Evolutionary conservation across 2,888 invertebrate species (phyloP).

Genomic region (Chymomyza procnemis): DNA sequence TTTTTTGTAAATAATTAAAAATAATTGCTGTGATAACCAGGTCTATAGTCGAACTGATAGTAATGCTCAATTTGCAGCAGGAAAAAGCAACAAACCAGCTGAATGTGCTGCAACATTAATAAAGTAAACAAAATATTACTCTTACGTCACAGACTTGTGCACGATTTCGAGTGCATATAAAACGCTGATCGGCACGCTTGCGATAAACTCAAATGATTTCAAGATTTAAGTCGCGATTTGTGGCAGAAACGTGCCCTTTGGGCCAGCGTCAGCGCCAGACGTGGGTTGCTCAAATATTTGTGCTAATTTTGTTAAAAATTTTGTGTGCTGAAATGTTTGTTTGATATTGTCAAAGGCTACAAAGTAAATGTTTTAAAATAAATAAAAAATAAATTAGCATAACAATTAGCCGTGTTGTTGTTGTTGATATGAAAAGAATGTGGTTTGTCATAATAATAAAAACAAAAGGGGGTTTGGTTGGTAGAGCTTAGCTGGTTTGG

Average conservation of each 20-base stretch:
- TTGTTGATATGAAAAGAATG: conserved; percentile 20
- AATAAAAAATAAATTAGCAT: conserved; percentile 44
- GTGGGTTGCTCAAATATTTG: conserved; percentile 14
- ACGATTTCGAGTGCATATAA: conserved; percentile 7
- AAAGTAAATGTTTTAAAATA: background rate
- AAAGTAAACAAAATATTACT: conserved; percentile 8
- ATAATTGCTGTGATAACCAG: conserved; percentile 29
- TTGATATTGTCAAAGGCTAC: conserved; percentile 24
- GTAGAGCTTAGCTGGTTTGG: background rate
- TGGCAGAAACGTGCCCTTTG: conserved; percentile 42
- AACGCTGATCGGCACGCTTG: conserved; percentile 46
- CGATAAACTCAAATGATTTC: background rate
- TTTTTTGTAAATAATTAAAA: background rate
- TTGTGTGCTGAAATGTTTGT: conserved; percentile 21
- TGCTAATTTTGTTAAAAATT: conserved; percentile 46
- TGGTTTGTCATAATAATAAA: conserved; percentile 21
- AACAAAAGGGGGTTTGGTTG: conserved; percentile 6
- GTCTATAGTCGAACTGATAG: conserved; percentile 21
- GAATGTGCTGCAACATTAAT: background rate
- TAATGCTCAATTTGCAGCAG: background rate
- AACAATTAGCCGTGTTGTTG: conserved; percentile 19
- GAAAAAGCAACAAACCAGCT: background rate
- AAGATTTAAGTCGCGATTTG: conserved; percentile 29
- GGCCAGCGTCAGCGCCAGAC: background rate
- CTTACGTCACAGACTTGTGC: conserved; percentile 22